A percentile compares a stretch with the other conserved stretches of the same genome.
phyloP scores from a whole-genome alignment of 1,140 invertebrate genomes.

The Acyrthosiphon pisum region DNA sequence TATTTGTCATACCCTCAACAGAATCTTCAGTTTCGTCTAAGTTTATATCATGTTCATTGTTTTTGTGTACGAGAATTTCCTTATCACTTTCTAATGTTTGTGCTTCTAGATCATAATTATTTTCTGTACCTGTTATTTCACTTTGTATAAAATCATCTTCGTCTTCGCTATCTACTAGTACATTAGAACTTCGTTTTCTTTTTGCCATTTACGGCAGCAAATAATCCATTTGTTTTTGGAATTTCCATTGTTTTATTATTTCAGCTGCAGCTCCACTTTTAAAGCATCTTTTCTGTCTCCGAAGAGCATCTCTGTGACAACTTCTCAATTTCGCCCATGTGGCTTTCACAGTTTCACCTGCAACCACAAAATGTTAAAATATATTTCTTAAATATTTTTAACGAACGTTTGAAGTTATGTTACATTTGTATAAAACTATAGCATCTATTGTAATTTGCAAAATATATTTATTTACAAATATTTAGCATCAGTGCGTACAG shows the following conservation, averaged over 20 bases:
- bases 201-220: not conserved
- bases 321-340: conserved; percentile 2
- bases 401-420: too few species aligned
- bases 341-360: not conserved
- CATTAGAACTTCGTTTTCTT: not conserved
- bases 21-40: too few species aligned
- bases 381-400: too few species aligned
- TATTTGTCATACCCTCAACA: too few species aligned
- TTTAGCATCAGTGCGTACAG: conserved; percentile 19
- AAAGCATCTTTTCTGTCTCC: conserved; percentile 2
- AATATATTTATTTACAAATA: conserved; percentile 9
- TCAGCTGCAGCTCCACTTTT: conserved; percentile 21
- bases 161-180: not conserved
- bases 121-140: not conserved
- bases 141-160: not conserved
- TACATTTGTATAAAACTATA: too few species aligned
- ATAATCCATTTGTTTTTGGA: conserved; percentile 17
- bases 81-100: not conserved
- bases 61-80: not conserved
- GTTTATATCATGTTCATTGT: not conserved
- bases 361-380: too few species aligned
- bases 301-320: conserved; percentile 14
- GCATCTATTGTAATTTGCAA: too few species aligned
- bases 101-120: not conserved
- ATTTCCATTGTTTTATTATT: conserved; percentile 23